Conservation (phyloP, 2,797 vertebrate species). For the Pterois miles region DNA sequence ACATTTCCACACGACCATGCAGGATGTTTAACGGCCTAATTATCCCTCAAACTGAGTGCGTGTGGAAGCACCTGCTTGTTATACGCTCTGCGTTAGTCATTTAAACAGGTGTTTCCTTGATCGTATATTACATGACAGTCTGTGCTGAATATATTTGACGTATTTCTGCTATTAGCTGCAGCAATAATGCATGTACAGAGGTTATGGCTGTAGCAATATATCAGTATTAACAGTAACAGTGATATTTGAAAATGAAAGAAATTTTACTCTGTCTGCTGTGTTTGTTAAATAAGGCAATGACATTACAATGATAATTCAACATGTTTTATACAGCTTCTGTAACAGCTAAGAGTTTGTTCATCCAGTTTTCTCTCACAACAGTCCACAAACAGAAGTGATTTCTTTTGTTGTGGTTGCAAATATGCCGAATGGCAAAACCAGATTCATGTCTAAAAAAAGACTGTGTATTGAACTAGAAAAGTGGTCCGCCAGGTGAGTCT, state of each 20-base stretch:
- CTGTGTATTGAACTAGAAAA: too few species aligned
- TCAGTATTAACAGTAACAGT: neutral
- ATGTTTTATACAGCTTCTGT: too few species aligned
- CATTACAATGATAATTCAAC: too few species aligned
- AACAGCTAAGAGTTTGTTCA: too few species aligned
- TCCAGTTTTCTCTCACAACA: too few species aligned
- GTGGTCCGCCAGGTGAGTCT: too few species aligned
- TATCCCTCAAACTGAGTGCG: constrained; percentile 8
- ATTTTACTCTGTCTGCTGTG: too few species aligned
- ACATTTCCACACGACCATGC: constrained; percentile 1
- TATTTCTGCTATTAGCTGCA: constrained; percentile 26
- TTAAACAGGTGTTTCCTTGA: constrained; percentile 53
- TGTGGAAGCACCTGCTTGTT: neutral
- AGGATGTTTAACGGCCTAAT: constrained; percentile 25
- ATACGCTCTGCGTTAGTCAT: constrained; percentile 23
- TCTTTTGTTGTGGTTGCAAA: too few species aligned
- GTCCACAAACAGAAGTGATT: too few species aligned
- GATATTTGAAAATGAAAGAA: neutral
- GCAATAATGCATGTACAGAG: neutral
- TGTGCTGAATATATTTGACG: neutral
- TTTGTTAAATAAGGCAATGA: too few species aligned
- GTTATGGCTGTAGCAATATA: neutral
- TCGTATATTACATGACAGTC: neutral
- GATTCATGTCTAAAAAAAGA: too few species aligned
- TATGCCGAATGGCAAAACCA: too few species aligned